Conservation (phyloP, 2,797 vertebrate genomes). For the Phrynocephalus forsythii region DNA sequence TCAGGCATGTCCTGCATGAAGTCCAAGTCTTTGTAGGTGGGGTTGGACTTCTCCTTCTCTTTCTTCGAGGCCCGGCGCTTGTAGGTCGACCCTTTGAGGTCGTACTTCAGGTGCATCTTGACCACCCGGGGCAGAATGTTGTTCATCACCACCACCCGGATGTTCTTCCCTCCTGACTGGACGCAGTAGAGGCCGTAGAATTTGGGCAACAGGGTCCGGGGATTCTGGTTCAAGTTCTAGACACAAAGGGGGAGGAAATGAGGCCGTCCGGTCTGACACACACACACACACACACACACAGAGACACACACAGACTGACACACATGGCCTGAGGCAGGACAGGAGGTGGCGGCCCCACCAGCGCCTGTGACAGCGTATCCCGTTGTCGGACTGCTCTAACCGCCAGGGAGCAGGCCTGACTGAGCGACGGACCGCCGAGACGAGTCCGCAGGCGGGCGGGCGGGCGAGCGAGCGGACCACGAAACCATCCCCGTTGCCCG, state of each 20-base stretch:
- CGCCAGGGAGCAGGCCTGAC: too few species aligned
- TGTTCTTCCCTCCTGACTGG: constrained; percentile 97
- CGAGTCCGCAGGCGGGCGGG: too few species aligned
- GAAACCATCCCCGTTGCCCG: too few species aligned
- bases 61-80: constrained; percentile 96
- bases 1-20: constrained; percentile 95
- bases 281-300: too few species aligned
- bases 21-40: constrained; percentile 97
- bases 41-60: constrained; percentile 92
- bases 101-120: constrained; percentile 97
- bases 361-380: too few species aligned
- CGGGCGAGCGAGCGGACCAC: too few species aligned
- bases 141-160: constrained; percentile 98
- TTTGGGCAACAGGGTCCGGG: constrained; percentile 95
- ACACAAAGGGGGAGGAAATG: neutral
- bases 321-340: too few species aligned
- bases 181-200: constrained; percentile 98
- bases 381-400: too few species aligned
- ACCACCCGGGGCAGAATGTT: constrained; percentile 94
- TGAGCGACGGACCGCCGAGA: too few species aligned
- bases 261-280: too few species aligned
- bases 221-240: constrained; percentile 98
- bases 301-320: too few species aligned
- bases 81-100: constrained; percentile 97
- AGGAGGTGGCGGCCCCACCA: too few species aligned